These are phyloP conservation scores for Hypercompe scribonia DNA, from an alignment of 2,888 invertebrate species.

Conservation along the genomic window DNA sequence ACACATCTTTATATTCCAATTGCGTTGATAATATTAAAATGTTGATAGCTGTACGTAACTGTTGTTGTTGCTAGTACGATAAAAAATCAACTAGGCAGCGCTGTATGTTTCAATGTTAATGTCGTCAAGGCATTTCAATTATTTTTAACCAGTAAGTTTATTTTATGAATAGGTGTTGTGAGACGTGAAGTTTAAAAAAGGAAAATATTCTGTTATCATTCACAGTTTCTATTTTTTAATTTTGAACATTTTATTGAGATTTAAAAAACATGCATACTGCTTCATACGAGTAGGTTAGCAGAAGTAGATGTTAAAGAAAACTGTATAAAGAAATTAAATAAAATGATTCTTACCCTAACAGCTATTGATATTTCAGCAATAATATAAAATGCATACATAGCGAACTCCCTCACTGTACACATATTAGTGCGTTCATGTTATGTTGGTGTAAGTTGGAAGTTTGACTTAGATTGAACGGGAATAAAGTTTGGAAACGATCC, in stretches of 20 bases:
- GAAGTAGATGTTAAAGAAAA: neutral
- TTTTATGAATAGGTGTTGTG: slow-evolving; percentile 17
- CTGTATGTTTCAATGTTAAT: slow-evolving; percentile 29
- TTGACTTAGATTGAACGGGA: neutral
- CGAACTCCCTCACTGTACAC: no score
- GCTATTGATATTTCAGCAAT: no score
- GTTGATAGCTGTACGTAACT: slow-evolving; percentile 63
- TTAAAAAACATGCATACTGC: no score
- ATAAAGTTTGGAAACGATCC: neutral
- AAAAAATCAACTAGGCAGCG: slow-evolving; percentile 34
- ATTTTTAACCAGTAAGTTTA: slow-evolving; percentile 29
- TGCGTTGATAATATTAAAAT: slow-evolving; percentile 75
- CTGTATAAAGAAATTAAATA: no score
- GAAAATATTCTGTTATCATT: neutral
- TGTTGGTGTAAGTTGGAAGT: neutral
- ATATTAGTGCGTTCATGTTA: neutral
- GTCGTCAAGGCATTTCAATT: slow-evolving; percentile 37
- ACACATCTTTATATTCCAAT: slow-evolving; percentile 72
- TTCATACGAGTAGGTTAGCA: no score
- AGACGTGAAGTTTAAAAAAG: neutral
- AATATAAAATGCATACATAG: no score
- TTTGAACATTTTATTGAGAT: no score
- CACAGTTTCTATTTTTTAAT: no score
- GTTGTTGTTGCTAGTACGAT: slow-evolving; percentile 66
- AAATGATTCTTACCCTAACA: no score